Evolutionary conservation across 2,113 vertebrate species (phyloP), one percentile per base, ranked within the genome.

Genomic region (Melanocharis versteri): DNA sequence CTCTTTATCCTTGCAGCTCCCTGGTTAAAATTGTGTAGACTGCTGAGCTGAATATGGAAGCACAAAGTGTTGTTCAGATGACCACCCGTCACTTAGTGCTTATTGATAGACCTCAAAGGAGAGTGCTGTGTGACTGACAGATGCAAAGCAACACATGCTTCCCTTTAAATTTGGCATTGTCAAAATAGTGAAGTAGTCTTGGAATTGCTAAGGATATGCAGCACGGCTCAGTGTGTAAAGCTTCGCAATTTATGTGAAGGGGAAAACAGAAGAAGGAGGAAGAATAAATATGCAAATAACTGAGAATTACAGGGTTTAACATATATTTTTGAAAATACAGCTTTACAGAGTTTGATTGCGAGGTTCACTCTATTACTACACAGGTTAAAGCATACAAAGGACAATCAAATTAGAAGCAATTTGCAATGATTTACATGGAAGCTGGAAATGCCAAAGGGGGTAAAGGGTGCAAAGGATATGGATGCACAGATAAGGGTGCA

Each of bases 31-130:
- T 73, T 71, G 56, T 23, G 37, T 50, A 53, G 78, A 70, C 89
- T 94, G 94, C 94, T 92, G 94, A 79, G 75, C 54, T 57, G 69
- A 80, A 60, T 82, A 37, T 7, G 21, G 76, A 91, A 86, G 71
- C 75, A 70, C 13, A 82, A 51, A 88, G 56, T 5, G 11, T 17
- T 71, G 51, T 39, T 84, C 58, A n/a, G 72, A 53, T 88, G 95
- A 80, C 92, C 92, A 86, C 81, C 75, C 20, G 2, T 77, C 90
- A 83, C 53, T 88, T 65, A 2, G 7, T 87, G 62, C 60, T 92
- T 81, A 31, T 45, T 84, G 87, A 93, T 42, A 66, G 72, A 39
- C 72, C 78, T 85, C 2, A 5, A 35, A 89, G 33, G 11, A 77
- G 50, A 83, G 57, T 65, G 44, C 69, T 79, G 22, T 64, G 65